Conservation (phyloP, 2,797 vertebrate genomes). For the Anas acuta region DNA sequence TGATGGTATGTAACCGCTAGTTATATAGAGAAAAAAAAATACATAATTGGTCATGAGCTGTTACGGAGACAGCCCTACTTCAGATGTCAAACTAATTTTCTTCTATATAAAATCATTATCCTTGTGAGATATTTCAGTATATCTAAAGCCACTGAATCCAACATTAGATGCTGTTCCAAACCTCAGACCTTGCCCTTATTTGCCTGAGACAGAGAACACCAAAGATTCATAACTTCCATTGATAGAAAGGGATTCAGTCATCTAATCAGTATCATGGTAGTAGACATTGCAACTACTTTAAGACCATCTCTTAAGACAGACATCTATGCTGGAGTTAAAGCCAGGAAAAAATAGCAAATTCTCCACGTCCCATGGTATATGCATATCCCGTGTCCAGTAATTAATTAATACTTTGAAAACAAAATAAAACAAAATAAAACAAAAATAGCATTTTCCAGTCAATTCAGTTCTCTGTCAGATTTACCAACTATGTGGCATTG, state of each 20-base stretch:
- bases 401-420: not conserved
- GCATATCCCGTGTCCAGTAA: not conserved
- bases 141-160: conserved; percentile 37
- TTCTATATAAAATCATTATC: conserved; percentile 36
- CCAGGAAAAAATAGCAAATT: not conserved
- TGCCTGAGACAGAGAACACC: not conserved
- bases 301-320: not conserved
- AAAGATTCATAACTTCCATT: not conserved
- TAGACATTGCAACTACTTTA: not conserved
- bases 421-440: not conserved
- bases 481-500: not conserved
- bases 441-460: not conserved
- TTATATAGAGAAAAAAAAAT: not conserved
- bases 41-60: conserved; percentile 35
- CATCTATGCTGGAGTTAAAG: not conserved
- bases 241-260: not conserved
- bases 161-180: conserved; percentile 35
- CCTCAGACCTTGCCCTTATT: conserved; percentile 17
- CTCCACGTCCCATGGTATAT: not conserved
- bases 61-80: not conserved
- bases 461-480: not conserved
- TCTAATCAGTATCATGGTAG: not conserved
- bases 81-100: conserved; percentile 58
- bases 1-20: not conserved
- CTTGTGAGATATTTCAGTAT: conserved; percentile 24